phyloP scores from a whole-genome alignment of 2,888 invertebrate genomes.

The Epinotia ramella region DNA sequence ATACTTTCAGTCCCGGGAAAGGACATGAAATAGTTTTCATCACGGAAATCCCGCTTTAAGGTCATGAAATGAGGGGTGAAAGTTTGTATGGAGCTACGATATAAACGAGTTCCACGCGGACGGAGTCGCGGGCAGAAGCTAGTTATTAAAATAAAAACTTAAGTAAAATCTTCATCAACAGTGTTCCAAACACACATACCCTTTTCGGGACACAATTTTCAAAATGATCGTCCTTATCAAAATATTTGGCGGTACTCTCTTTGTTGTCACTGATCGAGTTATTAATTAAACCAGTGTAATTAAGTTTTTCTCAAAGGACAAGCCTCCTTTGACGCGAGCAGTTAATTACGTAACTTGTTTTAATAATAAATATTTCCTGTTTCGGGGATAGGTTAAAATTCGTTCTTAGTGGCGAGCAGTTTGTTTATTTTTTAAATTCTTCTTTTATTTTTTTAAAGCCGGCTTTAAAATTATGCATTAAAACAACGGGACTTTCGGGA shows the following conservation, averaged over 20 bases:
- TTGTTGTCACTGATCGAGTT: conserved; percentile 22
- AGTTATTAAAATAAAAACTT: too few relatives aligned
- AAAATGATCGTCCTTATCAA: neutral
- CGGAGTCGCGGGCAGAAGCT: too few relatives aligned
- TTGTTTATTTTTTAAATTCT: neutral
- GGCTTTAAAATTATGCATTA: too few relatives aligned
- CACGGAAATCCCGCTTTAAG: too few relatives aligned
- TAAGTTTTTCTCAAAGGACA: conserved; percentile 37
- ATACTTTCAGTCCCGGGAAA: too few relatives aligned
- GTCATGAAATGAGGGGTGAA: too few relatives aligned
- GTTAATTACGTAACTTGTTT: conserved; percentile 23
- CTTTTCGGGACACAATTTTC: neutral
- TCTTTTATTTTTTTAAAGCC: too few relatives aligned
- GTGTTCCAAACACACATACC: neutral
- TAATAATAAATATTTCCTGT: conserved; percentile 18
- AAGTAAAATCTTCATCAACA: too few relatives aligned
- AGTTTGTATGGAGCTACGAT: too few relatives aligned
- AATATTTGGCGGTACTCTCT: neutral
- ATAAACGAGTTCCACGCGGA: too few relatives aligned
- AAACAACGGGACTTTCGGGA: too few relatives aligned
- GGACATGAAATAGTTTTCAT: too few relatives aligned
- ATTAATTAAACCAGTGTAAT: conserved; percentile 33
- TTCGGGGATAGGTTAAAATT: neutral
- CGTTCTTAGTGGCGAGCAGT: neutral
- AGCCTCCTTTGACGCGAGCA: conserved; percentile 26